These are phyloP conservation scores for Acrocyrtus sp. DNA, from an alignment of 2,888 invertebrate species.

Conservation along the genomic window DNA sequence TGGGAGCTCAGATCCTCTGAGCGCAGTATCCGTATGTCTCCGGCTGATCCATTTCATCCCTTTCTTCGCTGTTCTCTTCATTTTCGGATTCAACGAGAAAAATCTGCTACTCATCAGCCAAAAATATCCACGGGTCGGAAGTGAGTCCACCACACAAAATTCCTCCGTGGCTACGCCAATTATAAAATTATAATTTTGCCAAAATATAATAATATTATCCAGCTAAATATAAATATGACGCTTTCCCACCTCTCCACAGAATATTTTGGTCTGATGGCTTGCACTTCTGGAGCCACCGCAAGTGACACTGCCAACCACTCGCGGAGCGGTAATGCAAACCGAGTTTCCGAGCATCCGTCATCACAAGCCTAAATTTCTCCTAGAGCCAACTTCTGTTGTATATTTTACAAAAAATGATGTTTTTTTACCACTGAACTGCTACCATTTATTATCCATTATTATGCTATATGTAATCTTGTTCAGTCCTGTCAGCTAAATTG, in stretches of 20 bases:
- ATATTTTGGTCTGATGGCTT: slow-evolving; percentile 28
- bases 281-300: slow-evolving; percentile 25
- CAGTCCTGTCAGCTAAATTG: too few relatives aligned
- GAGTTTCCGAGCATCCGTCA: slow-evolving; percentile 36
- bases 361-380: slow-evolving; percentile 8
- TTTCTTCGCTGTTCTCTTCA: slow-evolving; percentile 43
- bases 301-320: slow-evolving; percentile 35
- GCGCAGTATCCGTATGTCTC: slow-evolving; percentile 38
- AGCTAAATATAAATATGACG: too few relatives aligned
- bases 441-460: too few relatives aligned
- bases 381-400: too few relatives aligned
- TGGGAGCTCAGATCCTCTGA: slow-evolving; percentile 51
- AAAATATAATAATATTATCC: too few relatives aligned
- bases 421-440: too few relatives aligned
- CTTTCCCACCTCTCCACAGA: not conserved
- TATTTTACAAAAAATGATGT: too few relatives aligned
- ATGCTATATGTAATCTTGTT: too few relatives aligned
- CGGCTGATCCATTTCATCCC: slow-evolving; percentile 52
- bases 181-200: too few relatives aligned
- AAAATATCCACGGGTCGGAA: slow-evolving; percentile 44
- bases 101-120: slow-evolving; percentile 44
- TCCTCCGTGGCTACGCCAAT: too few relatives aligned
- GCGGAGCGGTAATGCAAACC: slow-evolving; percentile 21
- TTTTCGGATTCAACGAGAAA: slow-evolving; percentile 55
- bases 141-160: too few relatives aligned